These are phyloP conservation scores for Melanaphis sacchari DNA, from an alignment of 1,140 invertebrate species.

Conservation along the genomic window DNA sequence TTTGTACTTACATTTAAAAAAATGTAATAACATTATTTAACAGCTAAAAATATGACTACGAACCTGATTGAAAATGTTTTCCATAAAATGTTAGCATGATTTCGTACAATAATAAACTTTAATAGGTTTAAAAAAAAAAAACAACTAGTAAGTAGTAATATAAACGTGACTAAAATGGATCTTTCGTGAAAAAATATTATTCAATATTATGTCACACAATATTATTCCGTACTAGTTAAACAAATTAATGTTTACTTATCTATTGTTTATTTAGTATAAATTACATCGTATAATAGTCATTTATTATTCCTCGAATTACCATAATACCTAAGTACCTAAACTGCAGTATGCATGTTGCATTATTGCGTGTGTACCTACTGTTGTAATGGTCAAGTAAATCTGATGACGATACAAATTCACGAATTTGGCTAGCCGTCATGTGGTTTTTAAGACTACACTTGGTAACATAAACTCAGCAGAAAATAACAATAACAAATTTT, in stretches of 20 bases:
- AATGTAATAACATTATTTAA: neutral
- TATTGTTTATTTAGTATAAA: neutral
- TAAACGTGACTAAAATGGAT: constrained; percentile 4
- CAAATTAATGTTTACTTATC: neutral
- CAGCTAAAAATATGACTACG: neutral
- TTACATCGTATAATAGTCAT: neutral
- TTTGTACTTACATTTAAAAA: neutral
- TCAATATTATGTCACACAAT: neutral
- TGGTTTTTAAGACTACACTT: neutral
- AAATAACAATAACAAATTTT: neutral
- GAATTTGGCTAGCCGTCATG: neutral
- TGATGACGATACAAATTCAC: neutral
- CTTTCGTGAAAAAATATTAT: neutral
- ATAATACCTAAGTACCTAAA: neutral
- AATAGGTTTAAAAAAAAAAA: neutral
- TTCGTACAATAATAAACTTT: neutral
- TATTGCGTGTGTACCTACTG: neutral
- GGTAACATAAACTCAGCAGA: neutral
- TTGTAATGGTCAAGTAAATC: neutral
- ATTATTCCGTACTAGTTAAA: neutral
- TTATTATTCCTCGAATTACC: neutral
- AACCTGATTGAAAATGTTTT: neutral
- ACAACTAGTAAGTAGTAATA: neutral
- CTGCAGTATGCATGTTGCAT: neutral
- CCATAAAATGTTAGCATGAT: neutral